These are phyloP conservation scores for Drosophila cognata DNA, from an alignment of 2,888 invertebrate species.

Conservation along the genomic window DNA sequence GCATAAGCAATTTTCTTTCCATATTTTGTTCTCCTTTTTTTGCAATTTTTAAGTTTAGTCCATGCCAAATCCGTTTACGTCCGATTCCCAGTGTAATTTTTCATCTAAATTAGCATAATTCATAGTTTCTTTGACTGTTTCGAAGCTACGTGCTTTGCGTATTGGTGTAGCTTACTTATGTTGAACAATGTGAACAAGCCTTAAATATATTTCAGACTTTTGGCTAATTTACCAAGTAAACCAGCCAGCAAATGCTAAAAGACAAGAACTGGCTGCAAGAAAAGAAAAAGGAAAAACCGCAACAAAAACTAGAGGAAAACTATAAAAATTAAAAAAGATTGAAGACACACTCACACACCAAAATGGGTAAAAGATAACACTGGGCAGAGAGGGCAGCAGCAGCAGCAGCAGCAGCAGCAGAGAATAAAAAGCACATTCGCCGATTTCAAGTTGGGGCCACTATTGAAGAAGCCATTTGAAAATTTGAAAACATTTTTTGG, in stretches of 20 bases:
- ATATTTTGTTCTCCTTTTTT: background rate
- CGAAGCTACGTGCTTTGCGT: background rate
- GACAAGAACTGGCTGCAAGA: conserved; percentile 1
- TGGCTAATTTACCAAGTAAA: conserved; percentile 66
- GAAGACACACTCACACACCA: conserved; percentile 50
- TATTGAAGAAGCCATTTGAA: conserved; percentile 82
- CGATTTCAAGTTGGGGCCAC: conserved; percentile 65
- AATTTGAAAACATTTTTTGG: conserved; percentile 81
- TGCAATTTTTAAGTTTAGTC: background rate
- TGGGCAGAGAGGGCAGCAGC: conserved; percentile 15
- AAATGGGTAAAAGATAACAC: conserved; percentile 63
- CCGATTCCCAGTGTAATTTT: background rate
- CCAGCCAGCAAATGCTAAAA: conserved; percentile 50
- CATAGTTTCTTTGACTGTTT: background rate
- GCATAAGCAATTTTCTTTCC: background rate
- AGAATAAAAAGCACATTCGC: conserved; percentile 50
- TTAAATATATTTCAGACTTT: conserved; percentile 55
- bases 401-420: background rate
- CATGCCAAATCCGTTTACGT: background rate
- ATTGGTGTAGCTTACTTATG: background rate
- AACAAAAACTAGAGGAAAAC: conserved; percentile 23
- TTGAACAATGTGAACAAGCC: conserved; percentile 30
- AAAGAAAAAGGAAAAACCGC: conserved; percentile 29
- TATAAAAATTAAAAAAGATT: conserved; percentile 61
- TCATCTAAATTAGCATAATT: background rate